Base-by-base conservation (phyloP, 1,140 invertebrate genomes). In the Drosophila mayri region DNA sequence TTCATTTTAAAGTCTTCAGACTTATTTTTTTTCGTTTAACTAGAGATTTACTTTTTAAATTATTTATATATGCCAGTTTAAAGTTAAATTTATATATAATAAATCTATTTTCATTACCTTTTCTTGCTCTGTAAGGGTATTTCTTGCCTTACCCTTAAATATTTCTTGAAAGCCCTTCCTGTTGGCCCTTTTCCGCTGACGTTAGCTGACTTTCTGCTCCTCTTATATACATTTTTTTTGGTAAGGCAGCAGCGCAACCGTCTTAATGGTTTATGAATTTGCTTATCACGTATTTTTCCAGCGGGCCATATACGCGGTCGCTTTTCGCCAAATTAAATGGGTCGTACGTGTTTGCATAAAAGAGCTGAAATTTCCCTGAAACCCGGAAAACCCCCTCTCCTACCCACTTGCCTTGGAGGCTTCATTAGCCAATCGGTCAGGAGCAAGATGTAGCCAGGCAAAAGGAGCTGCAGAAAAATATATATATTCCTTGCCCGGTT, bases 241-340 rank as follows among this genome's bases (percentile, higher is more conserved):
- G 35, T 5, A 22, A 58, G 52, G 41, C 47, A 49, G 32, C 73
- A 71, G 67, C 63, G 75, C 62, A 80, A 84, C 76, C 81, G 61
- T 80, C 81, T 85, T 85, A 85, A 85, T 85, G 81, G 77, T 85
- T 85, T 85, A 85, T 85, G 81, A 85, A 85, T 85, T 85, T 85
- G 81, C 81, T 85, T 85, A 85, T 85, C 81, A 85, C 81, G 81
- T 85, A 85, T 85, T 85, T 85, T 85, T 84, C 67, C 71, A 67
- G 76, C 81, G 73, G 81, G 66, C 76, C 81, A 71, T 76, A 85
- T 71, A 73, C 72, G 58, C 73, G 68, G 74, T 80, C 58, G 77
- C 77, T 76, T 84, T 79, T 85, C 67, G 73, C 77, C 81, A 85
- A 85, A 85, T 85, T 85, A 85, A 85, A 85, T 85, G 81, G 78